A percentile compares a stretch with the other conserved stretches of the same genome.
These are phyloP conservation scores for Nesidiocoris tenuis DNA, from an alignment of 2,888 invertebrate species.

Conservation along the genomic window DNA sequence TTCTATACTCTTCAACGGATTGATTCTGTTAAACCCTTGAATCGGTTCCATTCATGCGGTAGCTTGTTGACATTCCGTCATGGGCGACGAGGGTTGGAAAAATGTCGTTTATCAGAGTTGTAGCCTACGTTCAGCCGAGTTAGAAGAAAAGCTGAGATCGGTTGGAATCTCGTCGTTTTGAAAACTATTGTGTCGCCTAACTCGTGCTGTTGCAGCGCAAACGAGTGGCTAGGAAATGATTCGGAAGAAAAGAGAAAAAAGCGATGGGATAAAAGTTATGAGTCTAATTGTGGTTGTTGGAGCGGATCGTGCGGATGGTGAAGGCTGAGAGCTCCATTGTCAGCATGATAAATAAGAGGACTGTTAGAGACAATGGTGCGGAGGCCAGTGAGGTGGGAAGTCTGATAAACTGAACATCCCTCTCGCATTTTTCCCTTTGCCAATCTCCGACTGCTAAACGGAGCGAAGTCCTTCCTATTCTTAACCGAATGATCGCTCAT, in stretches of 20 bases:
- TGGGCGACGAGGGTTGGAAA: too few species aligned
- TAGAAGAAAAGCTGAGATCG: background rate
- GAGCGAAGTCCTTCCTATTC: background rate
- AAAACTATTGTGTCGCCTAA: background rate
- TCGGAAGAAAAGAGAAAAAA: conserved; percentile 18
- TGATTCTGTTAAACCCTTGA: too few species aligned
- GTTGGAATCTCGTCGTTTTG: background rate
- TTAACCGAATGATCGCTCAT: background rate
- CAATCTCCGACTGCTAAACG: background rate
- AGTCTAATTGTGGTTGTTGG: conserved; percentile 40
- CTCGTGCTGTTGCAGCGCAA: background rate
- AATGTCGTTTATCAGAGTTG: background rate
- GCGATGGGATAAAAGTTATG: conserved; percentile 22
- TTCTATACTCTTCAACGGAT: too few species aligned
- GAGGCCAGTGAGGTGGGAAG: conserved; percentile 31
- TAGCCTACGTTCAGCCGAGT: background rate
- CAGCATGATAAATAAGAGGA: conserved; percentile 40
- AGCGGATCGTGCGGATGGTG: background rate
- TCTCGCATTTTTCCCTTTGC: background rate
- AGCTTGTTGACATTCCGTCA: too few species aligned
- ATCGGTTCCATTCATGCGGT: too few species aligned
- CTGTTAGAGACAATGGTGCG: conserved; percentile 28
- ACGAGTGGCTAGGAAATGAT: conserved; percentile 7
- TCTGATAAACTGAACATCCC: conserved; percentile 28
- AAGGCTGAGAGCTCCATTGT: conserved; percentile 18